Evolutionary conservation across 2,888 invertebrate species (phyloP).

Genomic region (Scelioninae gen. 2): DNA sequence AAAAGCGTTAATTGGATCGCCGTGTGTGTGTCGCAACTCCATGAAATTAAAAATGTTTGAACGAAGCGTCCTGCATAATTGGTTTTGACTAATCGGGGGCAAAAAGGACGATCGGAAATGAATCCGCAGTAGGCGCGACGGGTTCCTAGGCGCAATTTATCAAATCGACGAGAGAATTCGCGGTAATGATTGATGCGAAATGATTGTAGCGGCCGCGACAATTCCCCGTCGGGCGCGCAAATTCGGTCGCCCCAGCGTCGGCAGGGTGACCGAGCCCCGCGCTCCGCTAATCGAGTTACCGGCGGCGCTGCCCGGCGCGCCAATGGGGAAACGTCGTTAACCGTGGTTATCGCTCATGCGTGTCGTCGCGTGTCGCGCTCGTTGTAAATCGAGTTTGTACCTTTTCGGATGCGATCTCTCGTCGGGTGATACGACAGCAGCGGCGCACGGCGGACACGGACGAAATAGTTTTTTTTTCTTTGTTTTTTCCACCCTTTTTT

Average conservation of each 20-base stretch:
- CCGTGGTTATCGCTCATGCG: conserved; percentile 72
- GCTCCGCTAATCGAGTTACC: conserved; percentile 70
- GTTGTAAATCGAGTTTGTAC: conserved; percentile 72
- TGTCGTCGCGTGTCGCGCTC: conserved; percentile 69
- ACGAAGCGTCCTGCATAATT: conserved; percentile 31
- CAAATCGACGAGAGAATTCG: conserved; percentile 53
- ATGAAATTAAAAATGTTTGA: conserved; percentile 41
- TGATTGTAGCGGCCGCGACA: conserved; percentile 53
- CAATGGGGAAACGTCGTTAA: conserved; percentile 74
- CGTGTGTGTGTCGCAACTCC: too few relatives aligned
- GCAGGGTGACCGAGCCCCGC: conserved; percentile 55
- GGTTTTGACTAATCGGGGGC: conserved; percentile 34
- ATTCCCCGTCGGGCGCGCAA: conserved; percentile 51
- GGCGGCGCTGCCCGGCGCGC: conserved; percentile 71
- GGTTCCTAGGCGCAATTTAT: conserved; percentile 41
- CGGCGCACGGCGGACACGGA: conserved; percentile 30
- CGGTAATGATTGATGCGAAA: conserved; percentile 60
- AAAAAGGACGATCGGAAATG: conserved; percentile 46
- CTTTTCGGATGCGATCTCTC: conserved; percentile 62
- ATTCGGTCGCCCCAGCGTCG: conserved; percentile 51
- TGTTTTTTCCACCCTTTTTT: conserved; percentile 12
- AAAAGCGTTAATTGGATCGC: too few relatives aligned
- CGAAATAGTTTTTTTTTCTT: conserved; percentile 52
- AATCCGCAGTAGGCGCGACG: conserved; percentile 30
- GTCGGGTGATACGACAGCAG: conserved; percentile 46